Conservation (phyloP, 2,888 invertebrate species). For the Spilarctia lutea region DNA sequence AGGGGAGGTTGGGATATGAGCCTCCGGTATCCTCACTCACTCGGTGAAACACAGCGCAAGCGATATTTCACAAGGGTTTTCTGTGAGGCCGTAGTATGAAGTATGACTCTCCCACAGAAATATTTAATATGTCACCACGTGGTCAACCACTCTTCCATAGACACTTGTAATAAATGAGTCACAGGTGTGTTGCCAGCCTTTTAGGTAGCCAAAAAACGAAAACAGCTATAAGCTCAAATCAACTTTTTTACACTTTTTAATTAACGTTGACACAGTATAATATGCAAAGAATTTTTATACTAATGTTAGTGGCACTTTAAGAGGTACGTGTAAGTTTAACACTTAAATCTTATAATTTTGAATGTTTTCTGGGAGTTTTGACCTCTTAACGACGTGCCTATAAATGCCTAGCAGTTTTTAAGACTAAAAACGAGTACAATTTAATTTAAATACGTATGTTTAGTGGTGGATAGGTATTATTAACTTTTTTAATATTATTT, state of each 20-base stretch:
- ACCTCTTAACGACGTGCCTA: not conserved
- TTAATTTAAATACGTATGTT: not conserved
- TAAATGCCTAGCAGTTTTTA: not conserved
- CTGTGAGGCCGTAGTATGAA: no score
- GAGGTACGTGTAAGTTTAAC: not conserved
- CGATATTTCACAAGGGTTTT: no score
- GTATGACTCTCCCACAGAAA: no score
- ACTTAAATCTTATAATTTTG: not conserved
- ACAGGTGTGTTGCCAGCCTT: not conserved
- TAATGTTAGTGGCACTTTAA: conserved; percentile 3
- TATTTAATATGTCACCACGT: no score
- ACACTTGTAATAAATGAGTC: not conserved
- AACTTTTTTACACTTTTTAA: not conserved
- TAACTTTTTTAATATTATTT: not conserved
- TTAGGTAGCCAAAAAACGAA: not conserved
- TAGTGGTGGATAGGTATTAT: not conserved
- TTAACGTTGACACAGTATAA: not conserved
- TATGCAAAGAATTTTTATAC: not conserved
- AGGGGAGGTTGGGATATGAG: no score
- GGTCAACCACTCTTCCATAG: no score
- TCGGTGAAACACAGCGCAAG: no score
- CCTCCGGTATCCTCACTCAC: no score
- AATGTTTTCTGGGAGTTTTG: not conserved
- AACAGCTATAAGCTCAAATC: not conserved
- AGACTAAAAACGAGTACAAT: not conserved